Evolutionary conservation across 1,140 invertebrate genomes (phyloP).

Genomic region (Pararge aegeria): DNA sequence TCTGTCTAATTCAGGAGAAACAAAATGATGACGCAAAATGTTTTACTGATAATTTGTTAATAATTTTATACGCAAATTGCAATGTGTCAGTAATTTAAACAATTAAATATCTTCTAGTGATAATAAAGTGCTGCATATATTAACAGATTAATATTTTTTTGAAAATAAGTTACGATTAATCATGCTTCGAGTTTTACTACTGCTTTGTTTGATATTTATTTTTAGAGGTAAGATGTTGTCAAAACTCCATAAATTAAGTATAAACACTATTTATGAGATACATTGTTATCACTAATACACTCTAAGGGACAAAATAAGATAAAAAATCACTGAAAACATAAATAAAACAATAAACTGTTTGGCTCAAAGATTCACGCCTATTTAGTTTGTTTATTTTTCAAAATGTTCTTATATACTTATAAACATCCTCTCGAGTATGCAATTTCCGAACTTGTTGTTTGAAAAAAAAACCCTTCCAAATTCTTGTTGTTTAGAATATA

Average conservation of each 20-base stretch:
- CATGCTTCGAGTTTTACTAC: constrained; percentile 31
- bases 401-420: too few species aligned
- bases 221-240: constrained; percentile 28
- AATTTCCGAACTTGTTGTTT: too few species aligned
- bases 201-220: constrained; percentile 31
- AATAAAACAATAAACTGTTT: too few species aligned
- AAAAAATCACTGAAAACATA: too few species aligned
- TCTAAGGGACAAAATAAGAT: too few species aligned
- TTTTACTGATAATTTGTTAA: constrained; percentile 23
- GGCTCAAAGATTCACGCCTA: too few species aligned
- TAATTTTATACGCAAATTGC: background rate
- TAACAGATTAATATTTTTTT: background rate
- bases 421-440: too few species aligned
- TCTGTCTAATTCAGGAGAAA: background rate
- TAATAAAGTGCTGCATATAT: background rate
- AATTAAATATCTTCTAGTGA: background rate
- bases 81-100: background rate
- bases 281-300: too few species aligned
- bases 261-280: background rate
- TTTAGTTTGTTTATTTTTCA: too few species aligned
- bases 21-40: constrained; percentile 33
- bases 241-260: background rate
- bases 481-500: too few species aligned
- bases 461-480: too few species aligned
- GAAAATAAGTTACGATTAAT: background rate